These are phyloP conservation scores for Notechis scutatus DNA, from an alignment of 2,113 vertebrate species.

Conservation along the genomic window DNA sequence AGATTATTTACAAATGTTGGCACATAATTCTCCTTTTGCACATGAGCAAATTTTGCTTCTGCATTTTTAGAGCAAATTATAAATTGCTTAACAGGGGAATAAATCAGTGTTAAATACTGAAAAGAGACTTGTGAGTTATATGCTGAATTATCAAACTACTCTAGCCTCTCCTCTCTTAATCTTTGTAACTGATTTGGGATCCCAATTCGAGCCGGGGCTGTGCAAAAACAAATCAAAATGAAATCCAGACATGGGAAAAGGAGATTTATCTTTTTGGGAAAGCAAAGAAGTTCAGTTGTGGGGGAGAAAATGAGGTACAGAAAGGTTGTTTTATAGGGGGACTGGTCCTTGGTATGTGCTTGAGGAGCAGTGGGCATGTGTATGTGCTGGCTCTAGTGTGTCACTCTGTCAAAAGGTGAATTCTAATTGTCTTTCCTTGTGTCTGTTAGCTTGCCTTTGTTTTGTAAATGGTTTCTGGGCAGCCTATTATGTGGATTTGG, in stretches of 20 bases:
- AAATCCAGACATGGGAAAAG: neutral
- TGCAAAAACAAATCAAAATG: neutral
- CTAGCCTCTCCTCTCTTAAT: slow-evolving; percentile 43
- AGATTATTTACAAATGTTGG: slow-evolving; percentile 46
- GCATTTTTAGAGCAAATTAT: slow-evolving; percentile 67
- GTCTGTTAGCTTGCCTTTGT: neutral
- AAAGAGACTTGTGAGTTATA: slow-evolving; percentile 60
- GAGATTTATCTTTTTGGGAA: neutral
- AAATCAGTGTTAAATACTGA: slow-evolving; percentile 63
- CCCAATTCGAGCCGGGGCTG: neutral
- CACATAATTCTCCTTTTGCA: slow-evolving; percentile 53
- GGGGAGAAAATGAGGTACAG: neutral
- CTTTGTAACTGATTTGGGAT: neutral
- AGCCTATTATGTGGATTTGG: neutral
- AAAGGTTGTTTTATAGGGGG: neutral
- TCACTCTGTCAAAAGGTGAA: neutral
- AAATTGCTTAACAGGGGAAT: slow-evolving; percentile 66
- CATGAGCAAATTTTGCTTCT: slow-evolving; percentile 60
- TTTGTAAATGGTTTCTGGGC: neutral
- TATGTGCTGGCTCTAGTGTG: neutral
- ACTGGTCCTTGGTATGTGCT: neutral
- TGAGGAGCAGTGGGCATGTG: neutral
- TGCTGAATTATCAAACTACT: slow-evolving; percentile 65
- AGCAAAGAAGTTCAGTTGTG: neutral
- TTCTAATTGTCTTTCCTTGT: neutral